Base-by-base conservation (phyloP, 2,113 vertebrate species). In the Campylorhamphus procurvoides region DNA sequence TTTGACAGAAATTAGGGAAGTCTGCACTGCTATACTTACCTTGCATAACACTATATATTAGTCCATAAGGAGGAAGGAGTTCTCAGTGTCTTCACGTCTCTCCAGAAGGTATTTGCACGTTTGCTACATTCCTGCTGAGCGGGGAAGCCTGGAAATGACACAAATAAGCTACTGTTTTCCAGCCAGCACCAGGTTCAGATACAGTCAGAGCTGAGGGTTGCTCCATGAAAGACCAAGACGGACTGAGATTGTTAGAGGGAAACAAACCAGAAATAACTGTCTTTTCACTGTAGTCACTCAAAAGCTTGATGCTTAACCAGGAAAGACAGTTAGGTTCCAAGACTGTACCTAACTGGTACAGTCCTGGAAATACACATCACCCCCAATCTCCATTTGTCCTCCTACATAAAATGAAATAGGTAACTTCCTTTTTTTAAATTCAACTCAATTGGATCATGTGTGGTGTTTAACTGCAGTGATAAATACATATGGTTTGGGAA, bases 401-500 rank as follows among this genome's bases (percentile, higher is more conserved):
- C 49, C 76, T 88, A 90, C 59, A 64, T 83, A 68, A 67, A 94
- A 93, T 39, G 52, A 87, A 96, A 73, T 74, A 81, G 40, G 46
- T 37, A 82, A 84, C 67, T 86, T 96, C 72, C 82, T 47, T 52
- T 96, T 66, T 87, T 76, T 7, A 77, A 82, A 92, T 66, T 81
- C 66, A 87, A 47, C 33, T 77, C 37, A 8, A 59, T 80, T 83
- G 90, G 92, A 95, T 94, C 84, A 83, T 80, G 53, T 62, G 69
- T 64, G 49, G 78, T 91, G 87, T 97, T 96, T 94, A 93, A 88
- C 74, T 96, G 42, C 73, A 71, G 33, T 85, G 88, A 81, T 95
- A 90, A 95, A 95, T 96, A 94, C 94, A 95, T 89, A 94, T 92
- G 72, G 96, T 96, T 97, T 88, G 96, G 58, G 63, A 96, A 98